These are phyloP conservation scores for Bombus impatiens DNA, from an alignment of 1,140 invertebrate species.

Conservation along the genomic window DNA sequence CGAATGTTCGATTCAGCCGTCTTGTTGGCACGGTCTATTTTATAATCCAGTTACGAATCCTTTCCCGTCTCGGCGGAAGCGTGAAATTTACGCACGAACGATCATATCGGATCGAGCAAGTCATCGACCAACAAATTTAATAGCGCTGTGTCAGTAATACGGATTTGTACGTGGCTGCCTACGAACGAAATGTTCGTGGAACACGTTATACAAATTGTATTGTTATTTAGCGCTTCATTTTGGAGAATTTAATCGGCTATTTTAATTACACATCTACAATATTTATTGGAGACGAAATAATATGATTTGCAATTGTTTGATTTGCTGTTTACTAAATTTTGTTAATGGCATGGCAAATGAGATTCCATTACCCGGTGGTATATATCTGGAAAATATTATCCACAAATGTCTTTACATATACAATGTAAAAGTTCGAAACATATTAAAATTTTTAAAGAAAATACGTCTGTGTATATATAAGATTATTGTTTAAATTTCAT, in stretches of 20 bases:
- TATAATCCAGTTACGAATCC: neutral
- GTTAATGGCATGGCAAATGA: neutral
- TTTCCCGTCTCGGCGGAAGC: neutral
- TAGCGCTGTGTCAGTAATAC: neutral
- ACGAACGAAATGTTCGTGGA: neutral
- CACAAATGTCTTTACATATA: neutral
- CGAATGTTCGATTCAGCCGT: neutral
- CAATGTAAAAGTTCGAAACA: too few species aligned
- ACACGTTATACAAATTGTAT: neutral
- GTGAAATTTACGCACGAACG: neutral
- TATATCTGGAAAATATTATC: neutral
- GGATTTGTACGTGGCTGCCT: neutral
- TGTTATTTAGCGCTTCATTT: neutral
- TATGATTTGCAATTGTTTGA: neutral
- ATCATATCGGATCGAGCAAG: neutral
- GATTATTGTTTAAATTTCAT: neutral
- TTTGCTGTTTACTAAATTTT: neutral
- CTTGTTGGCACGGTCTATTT: neutral
- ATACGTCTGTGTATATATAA: neutral
- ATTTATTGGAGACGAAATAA: too few species aligned
- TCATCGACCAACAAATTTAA: conserved; percentile 1
- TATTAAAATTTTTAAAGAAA: too few species aligned
- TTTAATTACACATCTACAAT: neutral
- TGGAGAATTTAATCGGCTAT: neutral
- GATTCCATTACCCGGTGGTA: neutral